Base-by-base conservation (phyloP, 2,113 vertebrate genomes). In the Chinchilla lanigera region DNA sequence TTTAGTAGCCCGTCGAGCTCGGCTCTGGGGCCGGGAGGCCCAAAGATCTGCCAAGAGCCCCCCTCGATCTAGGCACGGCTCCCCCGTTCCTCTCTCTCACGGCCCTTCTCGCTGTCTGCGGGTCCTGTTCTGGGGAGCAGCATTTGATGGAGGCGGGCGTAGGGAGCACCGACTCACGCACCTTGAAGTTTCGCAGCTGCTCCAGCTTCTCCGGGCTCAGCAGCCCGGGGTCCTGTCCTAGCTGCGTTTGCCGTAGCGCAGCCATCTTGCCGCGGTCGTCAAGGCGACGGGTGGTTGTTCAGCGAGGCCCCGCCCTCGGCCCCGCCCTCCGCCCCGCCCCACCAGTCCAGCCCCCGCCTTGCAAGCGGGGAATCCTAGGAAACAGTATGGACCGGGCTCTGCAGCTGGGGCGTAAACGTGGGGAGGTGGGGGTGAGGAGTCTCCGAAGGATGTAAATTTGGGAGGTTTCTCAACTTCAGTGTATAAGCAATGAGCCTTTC, bases 141-240 rank as follows among this genome's bases (percentile, higher is more conserved):
- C 7, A 63, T n/a, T 50, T 22, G 14, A 54, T 0, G 56, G 58
- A 44, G 10, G 41, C 8, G 22, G 30, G 30, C 24, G 26, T 4
- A 14, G 10, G 58, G 11, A 8, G 10, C 0, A 9, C 28, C 52
- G 5, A 16, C 20, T 20, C 52, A 89, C 97, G 87, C 95, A 98
- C 98, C 98, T 98, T 98, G 94, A 96, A 97, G 2, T 82, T 5
- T 44, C 94, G 52, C 50, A 98, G 95, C 83, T 95, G 52, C 28
- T 89, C 28, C 44, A 86, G 41, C 80, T 98, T 98, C 56, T 71
- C 75, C 0, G 35, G 5, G 44, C 84, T 96, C 33, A 98, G 98
- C 1, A 90, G 61, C 22, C 73, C 97, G 0, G 56, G 60, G 5
- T 98, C 97, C 0, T 41, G 20, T 30, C 1, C 41, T 85, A 78